A percentile compares a stretch with the other conserved stretches of the same genome.
phyloP scores from a whole-genome alignment of 2,113 vertebrate species.

The Raja brachyura region DNA sequence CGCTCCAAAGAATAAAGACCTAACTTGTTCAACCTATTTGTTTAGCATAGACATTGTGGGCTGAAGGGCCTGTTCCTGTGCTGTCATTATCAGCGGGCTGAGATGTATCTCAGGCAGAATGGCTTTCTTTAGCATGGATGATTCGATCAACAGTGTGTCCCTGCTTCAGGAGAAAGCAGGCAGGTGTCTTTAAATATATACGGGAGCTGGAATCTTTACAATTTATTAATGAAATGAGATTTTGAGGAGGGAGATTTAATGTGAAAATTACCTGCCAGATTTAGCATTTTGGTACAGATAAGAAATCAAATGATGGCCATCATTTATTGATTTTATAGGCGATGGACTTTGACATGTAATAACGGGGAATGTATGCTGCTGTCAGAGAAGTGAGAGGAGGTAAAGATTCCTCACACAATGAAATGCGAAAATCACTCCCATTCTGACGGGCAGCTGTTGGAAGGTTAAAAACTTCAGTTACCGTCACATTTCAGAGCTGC shows the following conservation, averaged over 20 bases:
- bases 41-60: too few species aligned
- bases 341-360: conserved; percentile 28
- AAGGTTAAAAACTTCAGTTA: not conserved
- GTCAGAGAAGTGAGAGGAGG: not conserved
- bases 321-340: conserved; percentile 26
- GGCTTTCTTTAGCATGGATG: not conserved
- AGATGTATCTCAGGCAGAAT: too few species aligned
- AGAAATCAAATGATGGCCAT: conserved; percentile 25
- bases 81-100: too few species aligned
- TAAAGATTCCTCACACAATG: conserved; percentile 26
- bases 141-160: not conserved
- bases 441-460: not conserved
- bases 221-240: conserved; percentile 27
- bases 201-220: not conserved
- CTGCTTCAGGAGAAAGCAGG: not conserved
- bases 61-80: too few species aligned
- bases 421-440: conserved; percentile 17
- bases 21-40: too few species aligned
- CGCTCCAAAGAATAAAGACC: too few species aligned
- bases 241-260: not conserved
- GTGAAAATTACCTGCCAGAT: conserved; percentile 31
- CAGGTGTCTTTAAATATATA: conserved; percentile 2
- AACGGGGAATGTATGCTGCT: not conserved
- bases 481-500: not conserved
- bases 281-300: conserved; percentile 29